phyloP scores from a whole-genome alignment of 2,113 vertebrate genomes.

The Garra rufa region DNA sequence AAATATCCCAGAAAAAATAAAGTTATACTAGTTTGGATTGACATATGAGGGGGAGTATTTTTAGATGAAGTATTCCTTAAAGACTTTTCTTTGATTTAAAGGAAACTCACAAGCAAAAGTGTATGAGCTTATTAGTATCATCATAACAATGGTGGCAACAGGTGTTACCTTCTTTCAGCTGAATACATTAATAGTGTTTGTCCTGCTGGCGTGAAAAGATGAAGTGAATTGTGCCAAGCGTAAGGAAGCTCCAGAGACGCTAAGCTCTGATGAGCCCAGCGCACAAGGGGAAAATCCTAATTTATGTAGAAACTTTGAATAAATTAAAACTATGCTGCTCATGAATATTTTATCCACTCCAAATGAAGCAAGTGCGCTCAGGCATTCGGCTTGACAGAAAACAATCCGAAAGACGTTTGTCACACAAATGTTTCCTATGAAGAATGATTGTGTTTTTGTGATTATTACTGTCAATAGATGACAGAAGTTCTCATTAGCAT shows the following conservation, averaged over 20 bases:
- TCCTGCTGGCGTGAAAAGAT: conserved; percentile 25
- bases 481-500: background rate
- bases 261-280: conserved; percentile 21
- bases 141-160: background rate
- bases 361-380: background rate
- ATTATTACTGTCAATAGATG: background rate
- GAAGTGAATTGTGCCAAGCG: conserved; percentile 16
- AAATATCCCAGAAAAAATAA: background rate
- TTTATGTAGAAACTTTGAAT: conserved; percentile 48
- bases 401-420: background rate
- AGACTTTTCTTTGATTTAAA: background rate
- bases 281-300: conserved; percentile 23
- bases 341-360: conserved; percentile 46
- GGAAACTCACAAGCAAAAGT: background rate
- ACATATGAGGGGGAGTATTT: background rate
- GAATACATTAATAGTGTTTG: conserved; percentile 33
- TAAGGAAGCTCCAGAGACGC: conserved; percentile 39
- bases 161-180: background rate
- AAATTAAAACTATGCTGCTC: conserved; percentile 35
- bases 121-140: background rate
- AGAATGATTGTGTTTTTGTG: background rate
- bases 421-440: background rate
- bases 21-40: background rate
- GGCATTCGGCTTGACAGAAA: background rate
- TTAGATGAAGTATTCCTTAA: background rate